A percentile compares a stretch with the other conserved stretches of the same genome.
Evolutionary conservation across 2,797 vertebrate genomes (phyloP).

Genomic region (Rhinophrynus dorsalis): DNA sequence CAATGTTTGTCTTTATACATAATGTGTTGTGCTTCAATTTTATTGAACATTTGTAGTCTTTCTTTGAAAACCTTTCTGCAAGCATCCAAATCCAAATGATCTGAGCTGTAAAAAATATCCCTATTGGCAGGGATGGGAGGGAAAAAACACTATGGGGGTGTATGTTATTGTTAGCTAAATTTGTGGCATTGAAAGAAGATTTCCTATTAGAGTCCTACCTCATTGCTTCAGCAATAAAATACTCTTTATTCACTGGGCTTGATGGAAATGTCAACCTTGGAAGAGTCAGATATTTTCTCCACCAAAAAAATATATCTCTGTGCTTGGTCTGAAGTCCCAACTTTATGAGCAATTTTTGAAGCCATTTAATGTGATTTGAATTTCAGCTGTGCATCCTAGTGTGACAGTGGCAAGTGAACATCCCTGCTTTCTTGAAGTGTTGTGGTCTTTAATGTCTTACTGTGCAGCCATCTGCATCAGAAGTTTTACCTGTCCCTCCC

Average conservation of each 20-base stretch:
- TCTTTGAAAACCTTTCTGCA: not conserved
- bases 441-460: slow-evolving; percentile 48
- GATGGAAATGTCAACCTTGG: slow-evolving; percentile 49
- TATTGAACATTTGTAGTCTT: not conserved
- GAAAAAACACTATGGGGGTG: not conserved
- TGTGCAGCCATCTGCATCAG: slow-evolving; percentile 53
- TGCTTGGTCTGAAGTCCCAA: slow-evolving; percentile 45
- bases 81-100: not conserved
- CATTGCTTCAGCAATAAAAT: slow-evolving; percentile 31
- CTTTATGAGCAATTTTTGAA: slow-evolving; percentile 46
- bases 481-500: slow-evolving; percentile 54
- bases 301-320: slow-evolving; percentile 32
- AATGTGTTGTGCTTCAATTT: not conserved
- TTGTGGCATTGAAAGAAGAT: slow-evolving; percentile 48
- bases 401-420: slow-evolving; percentile 49
- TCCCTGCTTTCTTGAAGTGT: slow-evolving; percentile 40
- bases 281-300: slow-evolving; percentile 38
- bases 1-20: no score
- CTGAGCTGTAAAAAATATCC: not conserved
- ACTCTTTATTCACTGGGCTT: slow-evolving; percentile 36
- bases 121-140: not conserved
- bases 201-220: slow-evolving; percentile 34
- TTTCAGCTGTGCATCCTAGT: slow-evolving; percentile 52
- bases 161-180: slow-evolving; percentile 30
- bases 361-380: slow-evolving; percentile 53